Conservation (phyloP, 2,888 invertebrate species). For the Microlaimidae sp. region DNA sequence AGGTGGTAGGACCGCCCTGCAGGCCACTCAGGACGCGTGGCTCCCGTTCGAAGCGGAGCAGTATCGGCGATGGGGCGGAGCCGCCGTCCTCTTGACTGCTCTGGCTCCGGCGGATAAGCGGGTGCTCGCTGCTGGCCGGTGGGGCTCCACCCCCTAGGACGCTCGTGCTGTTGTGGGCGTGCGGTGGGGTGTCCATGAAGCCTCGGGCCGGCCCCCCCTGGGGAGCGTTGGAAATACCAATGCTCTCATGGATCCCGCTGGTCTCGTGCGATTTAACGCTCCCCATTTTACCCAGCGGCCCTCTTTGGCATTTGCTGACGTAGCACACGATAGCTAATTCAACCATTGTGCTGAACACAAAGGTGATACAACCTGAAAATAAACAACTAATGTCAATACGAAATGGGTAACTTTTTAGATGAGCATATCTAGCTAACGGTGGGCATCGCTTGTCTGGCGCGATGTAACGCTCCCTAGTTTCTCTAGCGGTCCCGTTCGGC, state of each 20-base stretch:
- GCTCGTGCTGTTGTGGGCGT: background rate
- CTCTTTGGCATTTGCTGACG: conserved; percentile 27
- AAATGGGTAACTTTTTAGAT: too few relatives aligned
- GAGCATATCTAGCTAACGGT: too few relatives aligned
- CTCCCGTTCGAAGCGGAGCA: background rate
- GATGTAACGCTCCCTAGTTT: too few relatives aligned
- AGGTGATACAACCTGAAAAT: conserved; percentile 28
- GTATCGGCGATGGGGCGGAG: background rate
- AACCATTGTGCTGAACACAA: conserved; percentile 35
- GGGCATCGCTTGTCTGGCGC: too few relatives aligned
- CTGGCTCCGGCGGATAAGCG: background rate
- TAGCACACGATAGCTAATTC: conserved; percentile 35
- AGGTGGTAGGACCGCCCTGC: too few relatives aligned
- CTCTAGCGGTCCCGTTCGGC: too few relatives aligned
- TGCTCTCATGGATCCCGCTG: too few relatives aligned
- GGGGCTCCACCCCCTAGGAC: background rate
- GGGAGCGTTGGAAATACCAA: too few relatives aligned
- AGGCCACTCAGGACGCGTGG: background rate
- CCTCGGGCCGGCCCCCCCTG: too few relatives aligned
- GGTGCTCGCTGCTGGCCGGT: background rate
- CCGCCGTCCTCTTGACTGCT: background rate
- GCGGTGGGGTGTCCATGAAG: background rate
- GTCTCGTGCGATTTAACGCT: too few relatives aligned
- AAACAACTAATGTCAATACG: too few relatives aligned
- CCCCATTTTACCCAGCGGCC: too few relatives aligned